phyloP scores from a whole-genome alignment of 2,888 invertebrate species.

The Calameuta idolon region DNA sequence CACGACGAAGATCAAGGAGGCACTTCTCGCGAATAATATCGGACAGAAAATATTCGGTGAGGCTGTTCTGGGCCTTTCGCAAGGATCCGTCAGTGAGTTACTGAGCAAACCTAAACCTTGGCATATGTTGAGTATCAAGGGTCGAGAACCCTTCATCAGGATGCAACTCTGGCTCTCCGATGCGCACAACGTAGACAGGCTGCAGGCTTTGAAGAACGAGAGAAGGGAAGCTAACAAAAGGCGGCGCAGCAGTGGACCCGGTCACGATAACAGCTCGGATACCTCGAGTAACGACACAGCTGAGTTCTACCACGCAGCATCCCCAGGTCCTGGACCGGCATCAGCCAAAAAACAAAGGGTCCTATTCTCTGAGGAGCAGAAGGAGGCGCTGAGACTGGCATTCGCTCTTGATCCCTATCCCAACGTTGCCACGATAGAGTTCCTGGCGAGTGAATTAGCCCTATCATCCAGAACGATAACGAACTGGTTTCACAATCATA shows the following conservation, averaged over 20 bases:
- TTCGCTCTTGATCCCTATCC: constrained; percentile 98
- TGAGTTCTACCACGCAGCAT: constrained; percentile 88
- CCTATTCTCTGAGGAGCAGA: constrained; percentile 98
- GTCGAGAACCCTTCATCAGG: constrained; percentile 94
- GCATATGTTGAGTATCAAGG: constrained; percentile 99
- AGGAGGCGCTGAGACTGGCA: constrained; percentile 93
- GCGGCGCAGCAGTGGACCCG: constrained; percentile 84
- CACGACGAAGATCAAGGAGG: constrained; percentile 97
- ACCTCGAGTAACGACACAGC: constrained; percentile 90
- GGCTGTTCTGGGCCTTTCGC: constrained; percentile 94
- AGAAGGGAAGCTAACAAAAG: constrained; percentile 92
- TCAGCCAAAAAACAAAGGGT: constrained; percentile 96
- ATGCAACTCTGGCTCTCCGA: constrained; percentile 98
- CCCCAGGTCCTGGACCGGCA: constrained; percentile 83
- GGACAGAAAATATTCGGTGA: constrained; percentile 99
- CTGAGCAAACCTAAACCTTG: constrained; percentile 98
- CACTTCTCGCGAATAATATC: constrained; percentile 94
- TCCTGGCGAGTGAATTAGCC: constrained; percentile 90
- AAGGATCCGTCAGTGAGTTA: constrained; percentile 97
- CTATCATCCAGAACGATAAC: constrained; percentile 96
- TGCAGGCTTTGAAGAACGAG: constrained; percentile 92
- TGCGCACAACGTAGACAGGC: constrained; percentile 92
- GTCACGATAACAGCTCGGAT: constrained; percentile 88
- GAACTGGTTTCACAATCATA: constrained; percentile 99
- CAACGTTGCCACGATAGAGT: constrained; percentile 95